These are phyloP conservation scores for Sycophaga agraensis DNA, from an alignment of 1,140 invertebrate genomes.

Conservation along the genomic window DNA sequence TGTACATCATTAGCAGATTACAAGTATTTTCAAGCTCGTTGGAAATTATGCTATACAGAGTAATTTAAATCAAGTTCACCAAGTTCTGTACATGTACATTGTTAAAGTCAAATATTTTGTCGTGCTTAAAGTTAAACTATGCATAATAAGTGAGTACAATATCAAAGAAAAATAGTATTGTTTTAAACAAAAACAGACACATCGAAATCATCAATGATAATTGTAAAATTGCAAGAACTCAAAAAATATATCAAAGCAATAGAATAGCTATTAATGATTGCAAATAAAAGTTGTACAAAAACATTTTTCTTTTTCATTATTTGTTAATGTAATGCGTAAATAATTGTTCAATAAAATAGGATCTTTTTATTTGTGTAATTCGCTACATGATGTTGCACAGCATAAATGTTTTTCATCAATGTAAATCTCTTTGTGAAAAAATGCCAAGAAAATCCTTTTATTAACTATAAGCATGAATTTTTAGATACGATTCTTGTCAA, in stretches of 20 bases:
- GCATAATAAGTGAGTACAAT: constrained; percentile 18
- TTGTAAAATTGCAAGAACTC: constrained; percentile 3
- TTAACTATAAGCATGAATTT: no score
- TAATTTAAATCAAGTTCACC: constrained; percentile 20
- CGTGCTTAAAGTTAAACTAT: constrained; percentile 13
- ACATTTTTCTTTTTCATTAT: no score
- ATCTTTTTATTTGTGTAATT: constrained; percentile 11
- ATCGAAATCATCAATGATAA: constrained; percentile 13
- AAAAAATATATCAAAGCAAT: constrained; percentile 18
- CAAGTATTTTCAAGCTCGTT: constrained; percentile 14
- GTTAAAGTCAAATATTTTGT: constrained; percentile 13
- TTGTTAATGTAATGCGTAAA: no score
- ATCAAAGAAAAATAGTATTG: constrained; percentile 19
- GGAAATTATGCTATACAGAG: constrained; percentile 10
- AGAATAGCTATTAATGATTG: constrained; percentile 8
- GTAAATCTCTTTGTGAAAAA: constrained; percentile 6
- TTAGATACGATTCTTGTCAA: background rate
- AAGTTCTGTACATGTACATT: constrained; percentile 20
- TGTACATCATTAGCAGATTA: constrained; percentile 9
- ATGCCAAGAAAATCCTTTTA: background rate
- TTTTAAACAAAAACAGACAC: background rate
- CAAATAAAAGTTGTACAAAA: no score
- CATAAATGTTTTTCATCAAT: constrained; percentile 9
- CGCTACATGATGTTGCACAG: background rate
- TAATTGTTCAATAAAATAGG: no score